Evolutionary conservation across 2,888 invertebrate species (phyloP), one percentile per base, ranked within the genome.

Genomic region (Acanthosepion esculentum): DNA sequence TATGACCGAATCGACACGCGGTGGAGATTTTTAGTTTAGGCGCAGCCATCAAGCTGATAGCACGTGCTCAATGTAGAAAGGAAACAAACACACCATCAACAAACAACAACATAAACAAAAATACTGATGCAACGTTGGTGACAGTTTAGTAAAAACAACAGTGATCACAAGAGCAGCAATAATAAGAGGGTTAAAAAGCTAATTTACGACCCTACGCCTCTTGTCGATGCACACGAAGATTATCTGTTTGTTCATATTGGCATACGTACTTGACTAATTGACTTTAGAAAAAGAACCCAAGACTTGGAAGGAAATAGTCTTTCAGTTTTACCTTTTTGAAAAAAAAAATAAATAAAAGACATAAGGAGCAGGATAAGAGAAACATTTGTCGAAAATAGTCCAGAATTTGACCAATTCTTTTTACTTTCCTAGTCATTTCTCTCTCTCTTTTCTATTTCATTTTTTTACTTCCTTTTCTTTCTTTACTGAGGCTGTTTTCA

Each of bases 1-100:
- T 78, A 78, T 78, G 78, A 78, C 78, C 78, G n/a, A 78, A 78
- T 78, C 78, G 78, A 78, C 78, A 78, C 78, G 78, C 78, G 78
- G n/a, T 23, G 8, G 78, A 33, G n/a, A 41, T 41, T 33, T 78
- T 78, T 78, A 78, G 78, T 78, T 78, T 33, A 78, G 78, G n/a
- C n/a, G n/a, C 78, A 33, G 78, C 33, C 78, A 78, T 78, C 78
- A 78, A 78, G 78, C 78, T 78, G 78, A 33, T 33, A 78, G n/a
- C 78, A 78, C 78, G 78, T 78, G 78, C 78, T 78, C 78, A n/a
- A 78, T 78, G n/a, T 78, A 78, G 78, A n/a, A 15, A n/a, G 12
- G n/a, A 78, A 15, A 78, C 78, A 78, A n/a, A n/a, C 78, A 78
- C n/a, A 78, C 78, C n/a, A 12, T n/a, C 78, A n/a, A n/a, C 29